Conservation (phyloP, 2,797 vertebrate species). For the Pyrocephalus nanus region DNA sequence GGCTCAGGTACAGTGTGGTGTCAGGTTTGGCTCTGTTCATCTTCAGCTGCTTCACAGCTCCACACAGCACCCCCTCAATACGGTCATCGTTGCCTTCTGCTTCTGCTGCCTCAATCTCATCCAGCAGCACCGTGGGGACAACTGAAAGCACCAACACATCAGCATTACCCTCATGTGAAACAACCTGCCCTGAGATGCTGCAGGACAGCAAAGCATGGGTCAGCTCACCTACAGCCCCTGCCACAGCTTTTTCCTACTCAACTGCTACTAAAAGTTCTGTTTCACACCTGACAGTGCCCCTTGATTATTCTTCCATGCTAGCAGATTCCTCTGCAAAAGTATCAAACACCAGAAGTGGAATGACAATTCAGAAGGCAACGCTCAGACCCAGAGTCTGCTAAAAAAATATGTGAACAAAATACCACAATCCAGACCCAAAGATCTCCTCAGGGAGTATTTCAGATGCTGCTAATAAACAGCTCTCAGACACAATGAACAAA, state of each 20-base stretch:
- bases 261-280: background rate
- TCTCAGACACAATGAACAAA: background rate
- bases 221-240: background rate
- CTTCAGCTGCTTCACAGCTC: constrained; percentile 94
- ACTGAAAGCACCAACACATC: constrained; percentile 73
- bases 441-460: background rate
- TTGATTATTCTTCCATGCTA: background rate
- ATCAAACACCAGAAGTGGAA: background rate
- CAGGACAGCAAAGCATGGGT: background rate
- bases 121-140: constrained; percentile 86
- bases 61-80: constrained; percentile 93
- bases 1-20: constrained; percentile 90
- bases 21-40: constrained; percentile 95
- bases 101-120: constrained; percentile 95
- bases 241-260: background rate
- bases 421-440: background rate
- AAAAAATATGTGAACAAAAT: background rate
- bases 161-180: background rate
- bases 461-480: background rate
- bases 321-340: background rate
- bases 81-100: constrained; percentile 93
- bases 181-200: rapidly evolving
- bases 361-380: rapidly evolving
- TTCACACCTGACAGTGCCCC: background rate
- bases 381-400: background rate